Base-by-base conservation (phyloP, 2,797 vertebrate species). In the Melanotaenia pygmaea region DNA sequence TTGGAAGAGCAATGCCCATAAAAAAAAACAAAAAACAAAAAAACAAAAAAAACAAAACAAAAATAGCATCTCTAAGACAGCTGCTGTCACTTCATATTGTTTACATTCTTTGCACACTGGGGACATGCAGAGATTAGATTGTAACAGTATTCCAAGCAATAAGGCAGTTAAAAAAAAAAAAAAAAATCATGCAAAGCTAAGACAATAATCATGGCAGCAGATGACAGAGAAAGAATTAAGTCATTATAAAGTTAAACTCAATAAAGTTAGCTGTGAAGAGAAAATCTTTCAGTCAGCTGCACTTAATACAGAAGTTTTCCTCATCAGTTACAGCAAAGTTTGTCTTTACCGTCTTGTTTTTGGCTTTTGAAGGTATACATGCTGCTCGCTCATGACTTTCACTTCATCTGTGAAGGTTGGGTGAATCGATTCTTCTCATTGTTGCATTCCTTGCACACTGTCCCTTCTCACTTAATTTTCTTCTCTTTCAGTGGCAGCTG, bases 111-210 rank as follows among this genome's bases (percentile, higher is more conserved):
- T 51, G 50, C n/a, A 24, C 20, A 70, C 47, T 28, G 37, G 7
- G 51, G 64, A 22, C 28, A 18, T 3, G 11, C 43, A 56, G 59
- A 79, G 75, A 83, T 84, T 72, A 80, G 74, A 81, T 61, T 65
- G 57, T 65, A 74, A 73, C 51, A 45, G 43, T 18, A 7, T 45
- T 2, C 14, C 5, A 45, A 18, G 18, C 58, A 22, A 65, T 40
- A 59, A 20, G 37, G 38, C 61, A 57, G 16, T 32, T 61, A 2
- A 68, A 51, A 74, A 70, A 59, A 2, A 50, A 56, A 22, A 64
- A 37, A 37, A 8, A 10, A 7, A 38, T 4, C 37, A 13, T 38
- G 37, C 4, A 13, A 10, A 13, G 37, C 37, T 38, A 38, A 38
- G 13, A 38, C 37, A 38, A 38, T 38, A 38, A 38, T 43, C 50